phyloP scores from a whole-genome alignment of 2,888 invertebrate species.

The Acanthococcus lagerstroemiae region DNA sequence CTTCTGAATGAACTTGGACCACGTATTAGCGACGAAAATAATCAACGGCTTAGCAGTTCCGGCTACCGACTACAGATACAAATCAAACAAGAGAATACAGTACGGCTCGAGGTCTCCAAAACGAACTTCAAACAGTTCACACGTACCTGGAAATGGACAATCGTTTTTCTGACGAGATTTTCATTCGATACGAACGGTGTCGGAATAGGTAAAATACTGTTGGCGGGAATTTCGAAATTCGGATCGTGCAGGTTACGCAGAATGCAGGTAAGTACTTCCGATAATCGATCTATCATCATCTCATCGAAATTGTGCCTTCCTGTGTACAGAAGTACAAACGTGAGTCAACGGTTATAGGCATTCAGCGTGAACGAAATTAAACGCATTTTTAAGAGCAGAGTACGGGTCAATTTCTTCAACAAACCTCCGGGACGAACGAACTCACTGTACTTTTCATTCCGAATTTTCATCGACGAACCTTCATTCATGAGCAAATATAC shows the following conservation, averaged over 20 bases:
- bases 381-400: too few species aligned
- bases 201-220: constrained; percentile 4
- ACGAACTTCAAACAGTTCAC: neutral
- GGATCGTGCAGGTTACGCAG: constrained; percentile 9
- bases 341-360: neutral
- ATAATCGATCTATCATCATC: neutral
- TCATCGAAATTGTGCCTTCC: neutral
- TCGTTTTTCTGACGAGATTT: neutral
- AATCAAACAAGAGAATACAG: too few species aligned
- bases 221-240: constrained; percentile 5
- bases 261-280: neutral
- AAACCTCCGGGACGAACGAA: too few species aligned
- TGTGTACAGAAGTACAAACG: neutral
- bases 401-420: too few species aligned
- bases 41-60: constrained; percentile 32
- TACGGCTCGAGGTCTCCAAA: too few species aligned
- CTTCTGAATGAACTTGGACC: constrained; percentile 47
- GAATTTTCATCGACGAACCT: too few species aligned
- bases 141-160: constrained; percentile 8
- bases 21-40: constrained; percentile 38
- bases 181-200: neutral
- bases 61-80: constrained; percentile 32
- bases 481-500: too few species aligned
- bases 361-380: neutral
- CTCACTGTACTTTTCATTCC: too few species aligned